Conservation (phyloP, 2,888 invertebrate species). For the Eremobia ochroleuca region DNA sequence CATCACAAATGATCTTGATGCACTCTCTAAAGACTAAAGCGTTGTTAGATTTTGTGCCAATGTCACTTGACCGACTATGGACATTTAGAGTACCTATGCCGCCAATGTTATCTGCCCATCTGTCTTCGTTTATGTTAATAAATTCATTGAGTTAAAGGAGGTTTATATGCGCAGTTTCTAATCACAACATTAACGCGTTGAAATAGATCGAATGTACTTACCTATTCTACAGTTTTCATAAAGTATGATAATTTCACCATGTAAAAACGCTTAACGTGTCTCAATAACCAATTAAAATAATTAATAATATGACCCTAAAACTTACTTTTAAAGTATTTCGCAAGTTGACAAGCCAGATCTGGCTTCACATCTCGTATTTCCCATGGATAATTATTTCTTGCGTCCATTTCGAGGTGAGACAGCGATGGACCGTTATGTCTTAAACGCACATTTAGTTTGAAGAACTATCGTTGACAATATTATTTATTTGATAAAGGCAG, state of each 20-base stretch:
- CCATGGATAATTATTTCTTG: conserved; percentile 33
- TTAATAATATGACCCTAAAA: not conserved
- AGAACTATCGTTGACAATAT: not conserved
- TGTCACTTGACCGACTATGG: conserved; percentile 26
- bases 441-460: conserved; percentile 2
- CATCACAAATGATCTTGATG: not conserved
- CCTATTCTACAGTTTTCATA: not conserved
- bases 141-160: conserved; percentile 19
- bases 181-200: not conserved
- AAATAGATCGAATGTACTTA: conserved; percentile 11
- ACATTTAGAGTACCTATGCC: conserved; percentile 14
- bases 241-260: not conserved
- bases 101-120: conserved; percentile 50
- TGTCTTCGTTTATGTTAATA: conserved; percentile 26
- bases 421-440: not conserved
- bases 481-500: not conserved
- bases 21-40: not conserved
- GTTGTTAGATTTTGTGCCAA: conserved; percentile 19
- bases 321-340: conserved; percentile 52
- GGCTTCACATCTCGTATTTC: conserved; percentile 39
- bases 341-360: conserved; percentile 25
- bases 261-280: not conserved
- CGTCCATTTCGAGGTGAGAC: conserved; percentile 6
- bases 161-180: conserved; percentile 20
- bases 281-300: conserved; percentile 1